Percentiles rank a stretch among this genome's conserved stretches.
phyloP scores from a whole-genome alignment of 2,888 invertebrate species.

The Rhyacophila evoluta region DNA sequence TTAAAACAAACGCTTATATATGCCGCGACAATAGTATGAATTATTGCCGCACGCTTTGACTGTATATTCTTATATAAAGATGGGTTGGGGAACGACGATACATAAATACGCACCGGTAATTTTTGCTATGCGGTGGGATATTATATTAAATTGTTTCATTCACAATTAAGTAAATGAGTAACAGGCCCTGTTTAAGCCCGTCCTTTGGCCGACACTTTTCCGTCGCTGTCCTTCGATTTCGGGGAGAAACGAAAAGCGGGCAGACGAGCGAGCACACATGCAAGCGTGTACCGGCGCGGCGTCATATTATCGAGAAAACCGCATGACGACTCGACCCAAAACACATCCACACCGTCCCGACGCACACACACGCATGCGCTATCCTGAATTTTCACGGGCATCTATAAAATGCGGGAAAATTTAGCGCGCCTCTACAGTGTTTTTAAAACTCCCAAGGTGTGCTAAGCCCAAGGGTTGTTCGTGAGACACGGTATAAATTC shows the following conservation, averaged over 20 bases:
- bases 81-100: too few relatives aligned
- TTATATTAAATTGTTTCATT: too few relatives aligned
- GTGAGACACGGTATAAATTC: background rate
- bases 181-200: background rate
- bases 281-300: background rate
- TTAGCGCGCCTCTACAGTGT: slow-evolving; percentile 2
- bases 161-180: too few relatives aligned
- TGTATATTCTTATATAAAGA: too few relatives aligned
- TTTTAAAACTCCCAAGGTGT: slow-evolving; percentile 17
- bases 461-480: slow-evolving; percentile 8
- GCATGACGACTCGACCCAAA: slow-evolving; percentile 13
- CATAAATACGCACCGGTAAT: too few relatives aligned
- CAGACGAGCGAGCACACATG: background rate
- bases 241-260: background rate
- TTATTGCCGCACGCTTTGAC: too few relatives aligned
- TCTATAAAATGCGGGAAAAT: slow-evolving; percentile 19
- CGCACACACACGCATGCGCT: slow-evolving; percentile 9
- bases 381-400: slow-evolving; percentile 18
- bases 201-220: background rate
- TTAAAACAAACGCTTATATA: too few relatives aligned
- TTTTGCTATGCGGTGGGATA: too few relatives aligned
- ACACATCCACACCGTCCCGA: slow-evolving; percentile 11
- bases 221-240: slow-evolving; percentile 1
- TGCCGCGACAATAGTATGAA: too few relatives aligned
- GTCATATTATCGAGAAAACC: slow-evolving; percentile 21